A percentile compares a stretch with the other conserved stretches of the same genome.
These are phyloP conservation scores for Sigmodon hispidus DNA, from an alignment of 2,113 vertebrate species.

Conservation along the genomic window DNA sequence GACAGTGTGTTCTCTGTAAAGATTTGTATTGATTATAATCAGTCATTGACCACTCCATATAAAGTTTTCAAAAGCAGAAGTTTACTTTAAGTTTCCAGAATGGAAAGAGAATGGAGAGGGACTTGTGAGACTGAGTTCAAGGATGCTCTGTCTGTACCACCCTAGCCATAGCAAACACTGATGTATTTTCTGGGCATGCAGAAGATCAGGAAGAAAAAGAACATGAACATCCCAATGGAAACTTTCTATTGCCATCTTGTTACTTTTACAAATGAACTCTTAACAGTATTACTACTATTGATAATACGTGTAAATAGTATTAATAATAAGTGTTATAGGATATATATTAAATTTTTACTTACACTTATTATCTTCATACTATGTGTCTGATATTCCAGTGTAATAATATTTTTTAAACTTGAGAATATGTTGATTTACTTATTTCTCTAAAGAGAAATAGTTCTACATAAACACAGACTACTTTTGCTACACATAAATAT, in stretches of 20 bases:
- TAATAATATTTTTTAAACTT: background rate
- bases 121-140: background rate
- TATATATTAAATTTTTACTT: background rate
- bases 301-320: too few relatives aligned
- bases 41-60: background rate
- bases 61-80: background rate
- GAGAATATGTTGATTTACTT: conserved; percentile 11
- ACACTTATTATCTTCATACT: conserved; percentile 6
- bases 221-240: background rate
- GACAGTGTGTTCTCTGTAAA: background rate
- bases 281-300: conserved; percentile 40
- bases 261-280: conserved; percentile 39
- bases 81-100: background rate
- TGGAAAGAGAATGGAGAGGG: background rate
- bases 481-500: background rate
- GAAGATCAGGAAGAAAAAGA: background rate
- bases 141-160: background rate
- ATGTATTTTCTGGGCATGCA: background rate
- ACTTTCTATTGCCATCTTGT: background rate
- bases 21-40: conserved; percentile 22
- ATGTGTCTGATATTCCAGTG: background rate
- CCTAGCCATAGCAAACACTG: background rate
- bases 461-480: background rate
- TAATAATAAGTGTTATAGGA: too few relatives aligned
- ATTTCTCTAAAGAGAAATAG: background rate